Evolutionary conservation across 2,113 vertebrate genomes (phyloP), one percentile per base, ranked within the genome.

Genomic region (Zapus hudsonius): DNA sequence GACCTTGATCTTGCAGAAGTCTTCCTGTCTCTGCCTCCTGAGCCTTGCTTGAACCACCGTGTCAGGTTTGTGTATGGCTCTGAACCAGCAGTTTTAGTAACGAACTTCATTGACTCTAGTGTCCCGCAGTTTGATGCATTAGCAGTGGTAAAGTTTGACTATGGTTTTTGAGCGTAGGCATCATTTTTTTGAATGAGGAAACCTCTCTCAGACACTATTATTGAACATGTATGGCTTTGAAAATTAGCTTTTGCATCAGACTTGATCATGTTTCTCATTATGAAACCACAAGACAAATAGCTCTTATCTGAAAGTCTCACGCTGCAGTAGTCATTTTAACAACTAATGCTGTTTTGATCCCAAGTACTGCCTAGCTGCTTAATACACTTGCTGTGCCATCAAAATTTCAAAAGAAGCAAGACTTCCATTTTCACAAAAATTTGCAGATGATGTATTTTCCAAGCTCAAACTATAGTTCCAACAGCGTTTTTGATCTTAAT

Each of bases 351-450:
- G 9, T 38, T 82, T 89, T 55, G 52, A 44, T 80, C 31, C 44
- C n/a, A 73, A 47, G 38, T 29, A 44, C 91, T 55, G 31, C 79
- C 55, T 84, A 92, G 40, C 73, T 81, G 36, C 36, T 93, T 91
- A 42, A 94, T 85, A 40, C 1, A 70, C 23, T 64, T 78, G 9
- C 66, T 84, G 29, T 67, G 29, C 74, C 84, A 33, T 94, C 66
- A 89, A 87, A 15, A 8, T 83, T 91, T 88, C 29, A 76, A 75
- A 85, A 67, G 40, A 93, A 86, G 36, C 29, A 80, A 74, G 67
- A 85, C 81, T 63, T 75, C 79, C 52, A 92, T 92, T 93, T 57
- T 22, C 42, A 93, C 31, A 84, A 86, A 88, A 74, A 76, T 79
- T 44, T 93, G 42, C 67, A 87, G 76, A 64, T 73, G 29, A 61